These are phyloP conservation scores for Oithona nana DNA, from an alignment of 2,888 invertebrate species.

Conservation along the genomic window DNA sequence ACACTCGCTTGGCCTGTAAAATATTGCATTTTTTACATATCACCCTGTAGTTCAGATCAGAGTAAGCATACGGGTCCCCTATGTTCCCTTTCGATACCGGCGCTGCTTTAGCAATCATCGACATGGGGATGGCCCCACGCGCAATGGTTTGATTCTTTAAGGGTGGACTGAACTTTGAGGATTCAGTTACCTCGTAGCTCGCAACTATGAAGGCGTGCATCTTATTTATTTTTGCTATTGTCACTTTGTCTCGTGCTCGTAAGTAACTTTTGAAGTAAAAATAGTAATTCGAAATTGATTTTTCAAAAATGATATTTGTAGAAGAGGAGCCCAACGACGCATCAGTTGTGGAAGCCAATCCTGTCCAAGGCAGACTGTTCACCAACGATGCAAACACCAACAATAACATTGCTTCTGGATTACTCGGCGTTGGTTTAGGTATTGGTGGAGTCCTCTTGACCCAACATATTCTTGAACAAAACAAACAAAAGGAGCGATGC, in stretches of 20 bases:
- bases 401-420: background rate
- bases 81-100: too few species aligned
- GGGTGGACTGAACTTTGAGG: too few species aligned
- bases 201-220: too few species aligned
- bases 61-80: background rate
- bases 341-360: background rate
- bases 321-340: background rate
- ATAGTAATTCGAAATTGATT: too few species aligned
- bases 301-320: too few species aligned
- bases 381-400: background rate
- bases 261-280: too few species aligned
- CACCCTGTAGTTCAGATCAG: background rate
- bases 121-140: too few species aligned
- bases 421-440: background rate
- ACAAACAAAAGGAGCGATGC: background rate
- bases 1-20: background rate
- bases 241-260: too few species aligned
- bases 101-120: too few species aligned
- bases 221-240: too few species aligned
- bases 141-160: too few species aligned
- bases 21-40: background rate
- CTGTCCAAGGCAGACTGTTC: background rate
- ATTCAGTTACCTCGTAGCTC: too few species aligned
- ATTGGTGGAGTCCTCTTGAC: background rate
- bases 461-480: background rate